Percentiles rank a stretch among this genome's conserved stretches.
phyloP scores from a whole-genome alignment of 2,797 vertebrate species.

The Pelochelys cantorii region DNA sequence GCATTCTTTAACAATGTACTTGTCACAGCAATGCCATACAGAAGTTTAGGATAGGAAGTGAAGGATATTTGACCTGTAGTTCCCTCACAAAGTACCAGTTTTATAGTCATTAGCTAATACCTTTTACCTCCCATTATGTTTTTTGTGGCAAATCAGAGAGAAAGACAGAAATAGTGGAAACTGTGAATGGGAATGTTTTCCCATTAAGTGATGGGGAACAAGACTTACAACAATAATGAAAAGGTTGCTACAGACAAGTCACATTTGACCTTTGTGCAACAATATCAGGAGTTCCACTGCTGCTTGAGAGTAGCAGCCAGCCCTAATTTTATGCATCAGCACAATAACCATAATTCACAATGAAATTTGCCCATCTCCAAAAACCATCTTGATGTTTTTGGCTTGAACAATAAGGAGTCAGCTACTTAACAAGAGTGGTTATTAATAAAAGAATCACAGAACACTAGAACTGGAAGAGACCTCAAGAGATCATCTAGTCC shows the following conservation, averaged over 20 bases:
- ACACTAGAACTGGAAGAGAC: too few relatives aligned
- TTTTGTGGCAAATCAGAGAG: neutral
- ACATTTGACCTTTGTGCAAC: neutral
- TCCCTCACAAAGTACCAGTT: neutral
- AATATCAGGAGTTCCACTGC: neutral
- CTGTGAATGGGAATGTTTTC: neutral
- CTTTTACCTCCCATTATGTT: neutral
- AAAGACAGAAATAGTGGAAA: neutral
- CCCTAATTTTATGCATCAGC: neutral
- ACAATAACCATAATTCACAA: neutral
- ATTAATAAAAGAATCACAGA: neutral
- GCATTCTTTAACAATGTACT: neutral
- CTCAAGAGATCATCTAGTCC: too few relatives aligned
- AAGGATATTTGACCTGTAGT: accelerated
- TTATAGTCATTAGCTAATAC: neutral
- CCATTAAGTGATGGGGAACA: neutral
- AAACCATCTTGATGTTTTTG: neutral
- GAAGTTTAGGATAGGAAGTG: neutral
- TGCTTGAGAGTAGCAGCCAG: neutral
- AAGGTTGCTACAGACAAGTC: neutral
- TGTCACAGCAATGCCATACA: accelerated
- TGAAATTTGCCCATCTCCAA: neutral
- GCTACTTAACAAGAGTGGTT: neutral
- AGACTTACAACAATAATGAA: neutral
- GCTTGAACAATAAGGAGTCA: neutral